These are phyloP conservation scores for Planococcus citri DNA, from an alignment of 1,140 invertebrate species.

Conservation along the genomic window DNA sequence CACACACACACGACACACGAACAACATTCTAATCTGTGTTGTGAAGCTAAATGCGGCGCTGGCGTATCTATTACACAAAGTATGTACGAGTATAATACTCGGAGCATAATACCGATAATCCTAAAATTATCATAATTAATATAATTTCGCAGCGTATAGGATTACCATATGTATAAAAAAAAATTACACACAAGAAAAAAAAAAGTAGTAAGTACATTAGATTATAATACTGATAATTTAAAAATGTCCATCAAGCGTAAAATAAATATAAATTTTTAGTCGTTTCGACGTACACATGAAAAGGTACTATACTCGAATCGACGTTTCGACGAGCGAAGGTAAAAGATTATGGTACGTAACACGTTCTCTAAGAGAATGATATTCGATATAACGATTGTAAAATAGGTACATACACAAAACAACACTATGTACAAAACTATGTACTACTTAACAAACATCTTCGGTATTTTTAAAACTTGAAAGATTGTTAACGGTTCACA, in stretches of 20 bases:
- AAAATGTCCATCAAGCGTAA: neutral
- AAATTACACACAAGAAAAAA: neutral
- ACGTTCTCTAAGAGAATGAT: neutral
- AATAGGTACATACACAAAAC: neutral
- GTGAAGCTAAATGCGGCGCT: too few relatives aligned
- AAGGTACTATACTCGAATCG: too few relatives aligned
- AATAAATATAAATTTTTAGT: neutral
- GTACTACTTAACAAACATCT: neutral
- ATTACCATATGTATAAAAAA: neutral
- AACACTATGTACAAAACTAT: neutral
- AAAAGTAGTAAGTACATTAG: neutral
- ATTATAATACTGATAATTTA: slow-evolving; percentile 5
- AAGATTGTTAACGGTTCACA: neutral
- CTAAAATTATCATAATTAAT: neutral
- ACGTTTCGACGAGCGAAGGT: neutral
- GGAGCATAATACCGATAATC: neutral
- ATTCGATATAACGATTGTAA: neutral
- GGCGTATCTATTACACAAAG: too few relatives aligned
- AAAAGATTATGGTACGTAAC: neutral
- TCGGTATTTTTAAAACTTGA: neutral
- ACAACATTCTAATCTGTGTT: too few relatives aligned
- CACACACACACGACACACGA: neutral
- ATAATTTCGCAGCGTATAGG: neutral
- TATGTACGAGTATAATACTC: too few relatives aligned
- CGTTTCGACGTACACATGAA: neutral